Evolutionary conservation across 1,140 invertebrate species (phyloP).

Genomic region (Drosophila quadrilineata): DNA sequence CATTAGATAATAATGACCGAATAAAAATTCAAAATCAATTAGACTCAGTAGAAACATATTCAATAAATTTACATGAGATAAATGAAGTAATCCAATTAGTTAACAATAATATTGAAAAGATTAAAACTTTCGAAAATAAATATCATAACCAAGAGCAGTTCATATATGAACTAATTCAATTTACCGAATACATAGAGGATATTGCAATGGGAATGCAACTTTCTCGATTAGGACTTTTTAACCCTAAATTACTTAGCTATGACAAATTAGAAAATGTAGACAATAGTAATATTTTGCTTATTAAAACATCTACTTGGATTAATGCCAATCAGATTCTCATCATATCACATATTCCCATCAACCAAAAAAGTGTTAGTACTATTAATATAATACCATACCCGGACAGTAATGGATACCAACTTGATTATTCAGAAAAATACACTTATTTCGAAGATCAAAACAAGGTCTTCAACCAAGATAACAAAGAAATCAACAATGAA

Average conservation of each 20-base stretch:
- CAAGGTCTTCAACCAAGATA: too few species aligned
- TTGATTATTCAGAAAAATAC: slow-evolving; percentile 5
- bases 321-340: slow-evolving; percentile 8
- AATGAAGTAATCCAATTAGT: background rate
- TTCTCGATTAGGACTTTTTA: too few species aligned
- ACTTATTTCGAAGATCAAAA: slow-evolving; percentile 15
- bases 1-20: background rate
- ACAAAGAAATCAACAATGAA: too few species aligned
- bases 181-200: too few species aligned
- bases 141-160: slow-evolving; percentile 7
- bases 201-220: too few species aligned
- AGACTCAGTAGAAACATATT: background rate
- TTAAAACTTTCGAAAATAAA: slow-evolving; percentile 14
- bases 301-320: slow-evolving; percentile 21
- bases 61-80: background rate
- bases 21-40: background rate
- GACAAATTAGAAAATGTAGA: too few species aligned
- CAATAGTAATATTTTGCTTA: too few species aligned
- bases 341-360: slow-evolving; percentile 6
- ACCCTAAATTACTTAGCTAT: too few species aligned
- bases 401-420: slow-evolving; percentile 8
- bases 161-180: too few species aligned
- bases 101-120: slow-evolving; percentile 1
- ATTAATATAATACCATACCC: too few species aligned
- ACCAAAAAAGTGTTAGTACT: slow-evolving; percentile 1